Evolutionary conservation across 2,888 invertebrate genomes (phyloP).

Genomic region (Carpatolechia fugitivella): DNA sequence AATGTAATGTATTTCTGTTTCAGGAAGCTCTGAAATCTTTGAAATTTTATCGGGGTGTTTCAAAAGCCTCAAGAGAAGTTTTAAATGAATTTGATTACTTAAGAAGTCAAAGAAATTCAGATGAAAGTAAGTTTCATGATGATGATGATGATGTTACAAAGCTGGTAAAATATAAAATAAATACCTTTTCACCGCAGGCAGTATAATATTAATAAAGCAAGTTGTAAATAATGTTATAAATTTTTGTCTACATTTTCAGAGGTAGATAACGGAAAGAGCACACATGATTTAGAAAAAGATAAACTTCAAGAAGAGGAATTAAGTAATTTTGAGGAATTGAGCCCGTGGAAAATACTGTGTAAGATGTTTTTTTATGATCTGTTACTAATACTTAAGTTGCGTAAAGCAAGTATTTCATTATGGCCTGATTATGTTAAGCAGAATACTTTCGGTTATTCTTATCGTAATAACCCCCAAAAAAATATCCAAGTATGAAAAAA

Average conservation of each 20-base stretch:
- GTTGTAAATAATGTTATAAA: no score
- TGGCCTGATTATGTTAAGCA: no score
- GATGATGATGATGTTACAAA: no score
- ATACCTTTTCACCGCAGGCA: no score
- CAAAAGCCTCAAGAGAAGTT: slow-evolving; percentile 24
- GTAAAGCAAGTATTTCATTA: no score
- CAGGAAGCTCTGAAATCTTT: slow-evolving; percentile 38
- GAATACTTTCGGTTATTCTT: no score
- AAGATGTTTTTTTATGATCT: slow-evolving; percentile 23
- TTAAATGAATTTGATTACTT: slow-evolving; percentile 32
- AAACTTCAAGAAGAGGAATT: slow-evolving; percentile 23
- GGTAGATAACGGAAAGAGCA: background rate
- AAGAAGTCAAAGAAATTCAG: slow-evolving; percentile 19
- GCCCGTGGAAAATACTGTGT: slow-evolving; percentile 36
- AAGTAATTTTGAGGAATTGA: slow-evolving; percentile 20
- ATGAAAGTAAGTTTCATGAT: background rate
- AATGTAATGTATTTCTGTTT: no score
- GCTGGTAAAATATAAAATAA: background rate
- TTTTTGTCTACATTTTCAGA: no score
- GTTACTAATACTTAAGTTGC: no score
- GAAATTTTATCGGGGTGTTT: slow-evolving; percentile 38
- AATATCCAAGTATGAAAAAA: no score
- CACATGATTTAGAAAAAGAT: slow-evolving; percentile 26
- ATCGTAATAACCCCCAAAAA: background rate
- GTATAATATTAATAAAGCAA: no score